Evolutionary conservation across 2,888 invertebrate genomes (phyloP), one percentile per base, ranked within the genome.

Genomic region (Apamea epomidion): DNA sequence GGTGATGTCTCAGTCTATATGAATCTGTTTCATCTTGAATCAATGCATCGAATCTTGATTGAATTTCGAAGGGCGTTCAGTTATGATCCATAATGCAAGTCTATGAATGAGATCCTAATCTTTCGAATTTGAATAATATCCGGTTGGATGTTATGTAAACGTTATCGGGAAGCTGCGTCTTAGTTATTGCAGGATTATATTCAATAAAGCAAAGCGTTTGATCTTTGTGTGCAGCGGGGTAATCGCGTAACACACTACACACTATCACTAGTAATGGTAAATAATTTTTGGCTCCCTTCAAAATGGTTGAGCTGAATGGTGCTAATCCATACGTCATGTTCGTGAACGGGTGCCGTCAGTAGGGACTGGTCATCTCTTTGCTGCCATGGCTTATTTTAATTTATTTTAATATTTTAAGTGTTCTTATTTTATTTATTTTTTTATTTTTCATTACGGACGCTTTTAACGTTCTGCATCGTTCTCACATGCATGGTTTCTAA

Each of bases 21-120:
- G 79, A 89, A 88, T 87, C 88, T 68, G 51, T 73, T 73, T 18
- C 74, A 82, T 82, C 83, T 85, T 58, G 74, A 81, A 84, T 82
- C 86, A 82, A 84, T 86, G 78, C 75, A 83, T 87, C 74, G 82
- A 80, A 86, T 84, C 81, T 81, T 83, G 81, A 85, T 89, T 84
- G 84, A 87, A 88, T 84, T 84, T 21, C 51, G 54, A 84, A 87
- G 45, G 48, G 84, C n/a, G 60, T 51, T 68, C 58, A 14, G 73
- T 68, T 86, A 83, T 86, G 78, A 76, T 71, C 78, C 78, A 69
- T 83, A 80, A 83, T 73, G 37, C n/a, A 6, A 85, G 71, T 65
- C 51, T 70, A 78, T 84, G 72, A 85, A 85, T 84, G 37, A 60
- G 86, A 85, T 85, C 29, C 1, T 74, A 67, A 85, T 86, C 83